phyloP scores from a whole-genome alignment of 2,797 vertebrate genomes.

The Pelobates cultripes region DNA sequence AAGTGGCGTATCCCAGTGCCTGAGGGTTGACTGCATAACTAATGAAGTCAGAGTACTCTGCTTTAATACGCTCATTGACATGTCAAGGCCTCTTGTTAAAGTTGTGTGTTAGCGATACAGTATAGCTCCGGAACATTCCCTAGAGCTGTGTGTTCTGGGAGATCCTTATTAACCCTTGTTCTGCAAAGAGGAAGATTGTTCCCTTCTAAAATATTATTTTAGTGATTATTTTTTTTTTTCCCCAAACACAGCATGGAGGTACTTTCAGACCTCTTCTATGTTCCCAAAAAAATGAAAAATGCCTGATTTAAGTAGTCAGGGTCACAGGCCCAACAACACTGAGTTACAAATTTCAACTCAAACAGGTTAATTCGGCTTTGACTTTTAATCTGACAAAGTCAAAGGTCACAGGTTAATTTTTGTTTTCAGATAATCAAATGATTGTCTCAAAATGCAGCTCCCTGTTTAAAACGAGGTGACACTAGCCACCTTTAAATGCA shows the following conservation, averaged over 20 bases:
- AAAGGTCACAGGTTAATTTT: slow-evolving; percentile 51
- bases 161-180: slow-evolving; percentile 13
- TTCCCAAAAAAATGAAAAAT: slow-evolving; percentile 1
- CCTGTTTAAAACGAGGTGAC: slow-evolving; percentile 55
- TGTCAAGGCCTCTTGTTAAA: slow-evolving; percentile 1
- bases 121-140: not conserved
- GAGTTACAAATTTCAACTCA: slow-evolving; percentile 32
- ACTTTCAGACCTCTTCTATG: slow-evolving; percentile 9
- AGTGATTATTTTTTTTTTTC: not conserved
- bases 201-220: slow-evolving; percentile 14
- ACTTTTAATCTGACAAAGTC: slow-evolving; percentile 46
- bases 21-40: slow-evolving; percentile 46
- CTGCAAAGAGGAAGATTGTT: not conserved
- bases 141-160: not conserved
- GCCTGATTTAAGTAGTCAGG: slow-evolving; percentile 38
- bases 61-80: slow-evolving; percentile 27
- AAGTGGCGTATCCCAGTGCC: slow-evolving; percentile 15
- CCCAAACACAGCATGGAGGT: not conserved
- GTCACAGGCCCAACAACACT: not conserved
- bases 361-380: slow-evolving; percentile 53
- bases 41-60: slow-evolving; percentile 19
- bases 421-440: slow-evolving; percentile 57
- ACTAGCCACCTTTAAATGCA: slow-evolving; percentile 56
- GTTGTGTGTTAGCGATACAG: not conserved
- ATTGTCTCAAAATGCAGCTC: slow-evolving; percentile 58